Evolutionary conservation across 64 coral and sea anemone species (phyloP), one percentile per base, ranked within the genome.

Genomic region (Platygyra sinensis): DNA sequence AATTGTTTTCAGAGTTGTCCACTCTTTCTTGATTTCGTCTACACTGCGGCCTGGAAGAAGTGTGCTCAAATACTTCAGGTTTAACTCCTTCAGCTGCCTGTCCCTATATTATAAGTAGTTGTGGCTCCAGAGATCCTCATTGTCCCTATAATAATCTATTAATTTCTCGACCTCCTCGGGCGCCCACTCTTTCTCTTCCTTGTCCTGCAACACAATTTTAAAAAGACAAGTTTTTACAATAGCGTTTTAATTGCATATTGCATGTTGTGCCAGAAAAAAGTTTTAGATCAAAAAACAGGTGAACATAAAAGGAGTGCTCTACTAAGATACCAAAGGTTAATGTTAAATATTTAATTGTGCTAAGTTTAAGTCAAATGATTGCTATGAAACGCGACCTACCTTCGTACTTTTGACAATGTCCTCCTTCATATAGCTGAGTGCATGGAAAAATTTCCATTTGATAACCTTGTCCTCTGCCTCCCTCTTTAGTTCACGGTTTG

Each of bases 101-200:
- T 87, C 83, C 86, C 76, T 92, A 52, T 87, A 87, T 60, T 63
- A 29, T 71, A 67, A 61, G 22, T 87, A 20, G 6, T 87, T 77
- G 75, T 92, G 91, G 52, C 87, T 92, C 91, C 86, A 89, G 55
- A 93, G 74, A 27, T 88, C 64, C 72, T 93, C 86, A 27, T 93
- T 79, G 57, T 88, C 78, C 19, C 69, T 67, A 88, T 93, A 88
- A 65, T 82, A 88, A 81, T 83, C 91, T 20, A 87, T 87, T 39
- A 88, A 55, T 54, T 88, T 93, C 72, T 93, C 77, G 38, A 61
- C 73, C 52, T 93, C 85, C 57, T 93, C 77, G 20, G 91, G 57
- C 29, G 29, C 32, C 91, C 91, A 88, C 59, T 32, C 84, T 75
- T 76, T 55, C 82, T 13, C 51, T 24, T 81, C 76, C 75, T 89